Evolutionary conservation across 1,140 invertebrate species (phyloP), one percentile per base, ranked within the genome.

Genomic region (Eupristina koningsbergeri): DNA sequence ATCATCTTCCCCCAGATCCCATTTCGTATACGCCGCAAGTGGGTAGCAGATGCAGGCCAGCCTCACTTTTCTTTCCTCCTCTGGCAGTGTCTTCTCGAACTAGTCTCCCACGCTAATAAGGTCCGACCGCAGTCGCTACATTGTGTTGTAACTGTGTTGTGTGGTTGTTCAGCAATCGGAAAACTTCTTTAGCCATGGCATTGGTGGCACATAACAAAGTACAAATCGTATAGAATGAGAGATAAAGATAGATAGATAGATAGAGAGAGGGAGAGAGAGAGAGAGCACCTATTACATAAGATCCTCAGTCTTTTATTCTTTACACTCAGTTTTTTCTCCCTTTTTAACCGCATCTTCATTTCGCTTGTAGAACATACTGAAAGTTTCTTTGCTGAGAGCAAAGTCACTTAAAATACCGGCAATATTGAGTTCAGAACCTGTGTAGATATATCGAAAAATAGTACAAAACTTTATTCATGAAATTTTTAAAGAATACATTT

Each of bases 1-100:
- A 84, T 84, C 82, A 84, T 84, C 76, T 84, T 84, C 74, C 82
- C 58, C 39, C 81, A 83, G 81, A 71, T 79, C 67, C 76, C 45
- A 79, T 84, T 84, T 63, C 82, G 69, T 53, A 45, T 75, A 82
- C 31, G 0, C 75, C 64, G 64, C 76, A 79, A 79, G 82, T 79
- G 82, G 76, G 76, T 84, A 84, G 50, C 82, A 79, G 82, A 84
- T 84, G 82, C 67, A 78, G 64, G 71, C 71, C 53, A 31, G 53
- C 41, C 71, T 45, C 19, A 26, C 26, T 73, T 74, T 64, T 63
- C 80, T 45, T 82, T 76, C 15, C 29, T 58, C 13, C 47, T 61
- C 73, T 29, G 13, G 53, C 26, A 58, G 3, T 58, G n/a, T 75
- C 50, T 50, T 22, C 34, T 34, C 63, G 26, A 34, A n/a, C 64